A percentile compares a stretch with the other conserved stretches of the same genome.
These are phyloP conservation scores for Aphelocoma coerulescens DNA, from an alignment of 2,113 vertebrate species.

Conservation along the genomic window DNA sequence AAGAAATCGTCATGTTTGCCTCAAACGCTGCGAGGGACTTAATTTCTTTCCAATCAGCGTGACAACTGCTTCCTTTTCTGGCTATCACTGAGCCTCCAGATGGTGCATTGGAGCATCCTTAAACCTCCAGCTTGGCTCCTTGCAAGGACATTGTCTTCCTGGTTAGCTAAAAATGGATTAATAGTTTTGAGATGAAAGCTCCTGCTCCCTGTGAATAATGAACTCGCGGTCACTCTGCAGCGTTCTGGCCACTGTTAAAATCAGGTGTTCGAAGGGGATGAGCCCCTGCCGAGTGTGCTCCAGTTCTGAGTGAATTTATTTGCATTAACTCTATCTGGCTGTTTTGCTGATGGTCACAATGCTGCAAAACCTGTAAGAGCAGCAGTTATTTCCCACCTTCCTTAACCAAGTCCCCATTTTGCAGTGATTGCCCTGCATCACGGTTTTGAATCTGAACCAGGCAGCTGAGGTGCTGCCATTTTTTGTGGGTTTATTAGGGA, in stretches of 20 bases:
- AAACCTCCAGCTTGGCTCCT: slow-evolving; percentile 2
- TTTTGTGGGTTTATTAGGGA: background rate
- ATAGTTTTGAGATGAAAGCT: background rate
- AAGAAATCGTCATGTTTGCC: background rate
- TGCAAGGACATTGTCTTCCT: background rate
- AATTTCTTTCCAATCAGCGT: background rate
- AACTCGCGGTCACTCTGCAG: background rate
- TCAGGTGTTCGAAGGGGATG: background rate
- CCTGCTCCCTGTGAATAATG: background rate
- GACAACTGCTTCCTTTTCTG: slow-evolving; percentile 57
- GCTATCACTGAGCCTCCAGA: slow-evolving; percentile 49
- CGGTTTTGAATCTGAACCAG: background rate
- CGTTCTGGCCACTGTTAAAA: background rate
- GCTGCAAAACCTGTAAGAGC: background rate
- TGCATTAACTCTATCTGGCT: background rate
- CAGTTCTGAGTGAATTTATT: background rate
- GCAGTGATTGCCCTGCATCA: background rate
- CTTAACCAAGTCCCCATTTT: background rate
- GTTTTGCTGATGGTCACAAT: background rate
- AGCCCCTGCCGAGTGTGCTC: background rate
- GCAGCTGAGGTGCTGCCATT: background rate
- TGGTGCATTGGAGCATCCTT: slow-evolving; percentile 26
- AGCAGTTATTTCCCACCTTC: background rate
- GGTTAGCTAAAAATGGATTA: background rate
- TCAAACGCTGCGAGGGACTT: background rate